Evolutionary conservation across 1,140 invertebrate genomes (phyloP), one percentile per base, ranked within the genome.

Genomic region (Cydia fagiglandana): DNA sequence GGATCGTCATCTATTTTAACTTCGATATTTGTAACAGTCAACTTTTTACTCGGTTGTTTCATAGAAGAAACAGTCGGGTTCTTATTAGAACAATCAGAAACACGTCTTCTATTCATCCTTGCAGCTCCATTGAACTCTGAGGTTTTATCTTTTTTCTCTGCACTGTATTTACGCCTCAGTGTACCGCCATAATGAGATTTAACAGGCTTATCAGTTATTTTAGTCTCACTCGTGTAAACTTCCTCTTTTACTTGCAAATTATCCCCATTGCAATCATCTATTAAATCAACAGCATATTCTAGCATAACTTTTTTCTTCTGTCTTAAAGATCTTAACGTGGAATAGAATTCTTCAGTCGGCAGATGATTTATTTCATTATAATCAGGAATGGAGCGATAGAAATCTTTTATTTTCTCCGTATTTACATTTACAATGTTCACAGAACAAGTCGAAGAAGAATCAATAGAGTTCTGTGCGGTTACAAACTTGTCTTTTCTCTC

Each of bases 331-430:
- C 95, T 94, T 28, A 96, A 82, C 41, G 95, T 95, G 20, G 94
- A 94, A 85, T 95, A 95, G 87, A 96, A 96, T 76, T 96, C 95
- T 78, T 94, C 94, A 75, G 95, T 94, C 0, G 95, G 94, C 66
- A 96, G 88, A 91, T 96, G 95, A 84, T 95, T 94, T 13, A 96
- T 91, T 61, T 96, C 95, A 53, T 93, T 94, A 79, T 96, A 96
- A 81, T 96, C 95, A 4, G 96, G 96, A 81, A 96, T 96, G 75
- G 95, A 96, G 41, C 94, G 93, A 47, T 95, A 93, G 86, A 96
- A 96, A 50, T 95, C 94, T 66, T 95, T 86, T 78, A 96, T 93
- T 64, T 94, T 94, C 64, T 94, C 93, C 7, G 93, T 84, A 66
- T 92, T 83, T 12, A 85, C 47, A 64, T 91, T 85, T 4, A 79